Base-by-base conservation (phyloP, 2,888 invertebrate species). In the Entomobrya multifasciata region DNA sequence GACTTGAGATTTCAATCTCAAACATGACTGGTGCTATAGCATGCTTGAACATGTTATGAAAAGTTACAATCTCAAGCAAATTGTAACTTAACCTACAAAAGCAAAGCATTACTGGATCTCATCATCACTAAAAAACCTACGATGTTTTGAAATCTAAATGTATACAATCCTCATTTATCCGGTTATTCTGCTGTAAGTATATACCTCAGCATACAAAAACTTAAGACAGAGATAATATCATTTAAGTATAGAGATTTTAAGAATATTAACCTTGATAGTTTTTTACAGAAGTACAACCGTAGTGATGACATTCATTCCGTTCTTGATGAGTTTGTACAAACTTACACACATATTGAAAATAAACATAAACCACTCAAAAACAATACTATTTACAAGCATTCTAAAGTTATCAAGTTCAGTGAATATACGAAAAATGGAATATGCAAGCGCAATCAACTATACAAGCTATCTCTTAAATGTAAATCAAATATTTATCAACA, bases 91-190 rank as follows among this genome's bases (percentile, higher is more conserved):
- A n/a, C n/a, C n/a, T n/a, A n/a, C n/a, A n/a, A n/a, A n/a, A n/a
- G n/a, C n/a, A n/a, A n/a, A n/a, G n/a, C n/a, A n/a, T n/a, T n/a
- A n/a, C n/a, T n/a, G n/a, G n/a, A n/a, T n/a, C n/a, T n/a, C n/a
- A n/a, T n/a, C n/a, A n/a, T n/a, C n/a, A n/a, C n/a, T n/a, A n/a
- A n/a, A n/a, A n/a, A n/a, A n/a, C n/a, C n/a, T n/a, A n/a, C n/a
- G n/a, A n/a, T n/a, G n/a, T n/a, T n/a, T n/a, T n/a, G n/a, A n/a
- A n/a, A n/a, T n/a, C n/a, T n/a, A n/a, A n/a, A n/a, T n/a, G n/a
- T n/a, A n/a, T n/a, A n/a, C n/a, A n/a, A n/a, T n/a, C n/a, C n/a
- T 17, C 78, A 67, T 0, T 52, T 84, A 3, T 84, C 84, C 0
- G 84, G 78, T 20, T 78, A 78, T 17, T 6, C 5, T 0, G 55